Evolutionary conservation across 2,113 vertebrate genomes (phyloP).

Genomic region (Parotia lawesii): DNA sequence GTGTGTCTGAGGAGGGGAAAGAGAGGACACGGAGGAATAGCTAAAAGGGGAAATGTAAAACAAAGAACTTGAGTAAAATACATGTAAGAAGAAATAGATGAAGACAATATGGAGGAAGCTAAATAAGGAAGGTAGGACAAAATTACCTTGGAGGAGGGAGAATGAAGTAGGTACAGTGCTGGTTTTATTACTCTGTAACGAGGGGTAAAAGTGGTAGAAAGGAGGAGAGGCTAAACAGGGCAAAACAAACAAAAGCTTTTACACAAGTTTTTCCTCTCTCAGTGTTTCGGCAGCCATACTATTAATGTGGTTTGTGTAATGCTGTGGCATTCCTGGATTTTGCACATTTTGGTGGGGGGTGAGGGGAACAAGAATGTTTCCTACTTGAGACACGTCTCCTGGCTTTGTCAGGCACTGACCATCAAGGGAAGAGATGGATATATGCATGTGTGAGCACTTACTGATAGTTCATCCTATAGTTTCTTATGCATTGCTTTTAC

Average conservation of each 20-base stretch:
- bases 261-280: not conserved
- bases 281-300: not conserved
- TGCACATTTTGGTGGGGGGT: not conserved
- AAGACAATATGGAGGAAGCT: slow-evolving; percentile 11
- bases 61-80: slow-evolving; percentile 13
- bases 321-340: not conserved
- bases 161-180: not conserved
- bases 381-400: not conserved
- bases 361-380: not conserved
- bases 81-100: not conserved
- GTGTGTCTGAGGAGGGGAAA: not conserved
- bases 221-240: not conserved
- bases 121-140: not conserved
- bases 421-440: not conserved
- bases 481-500: not conserved
- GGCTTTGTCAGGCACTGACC: not conserved
- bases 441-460: not conserved
- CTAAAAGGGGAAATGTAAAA: slow-evolving; percentile 25
- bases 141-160: not conserved
- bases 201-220: not conserved
- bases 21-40: not conserved
- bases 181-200: not conserved
- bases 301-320: not conserved
- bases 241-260: not conserved
- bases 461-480: not conserved